Percentiles rank a stretch among this genome's conserved stretches.
phyloP scores from a whole-genome alignment of 2,797 vertebrate species.

The Rhincodon typus region DNA sequence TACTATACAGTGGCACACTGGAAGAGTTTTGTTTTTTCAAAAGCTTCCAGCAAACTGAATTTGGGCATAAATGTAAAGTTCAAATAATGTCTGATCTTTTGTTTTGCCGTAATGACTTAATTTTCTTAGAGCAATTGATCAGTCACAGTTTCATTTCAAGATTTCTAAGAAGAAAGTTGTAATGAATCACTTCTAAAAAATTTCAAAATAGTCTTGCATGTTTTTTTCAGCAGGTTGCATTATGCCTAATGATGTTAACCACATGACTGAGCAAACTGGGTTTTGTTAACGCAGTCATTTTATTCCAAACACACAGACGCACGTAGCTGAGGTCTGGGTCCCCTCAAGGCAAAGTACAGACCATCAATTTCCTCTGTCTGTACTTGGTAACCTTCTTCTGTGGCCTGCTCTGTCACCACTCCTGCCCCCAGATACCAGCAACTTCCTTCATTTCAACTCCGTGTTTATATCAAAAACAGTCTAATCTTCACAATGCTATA shows the following conservation, averaged over 20 bases:
- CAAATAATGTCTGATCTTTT: neutral
- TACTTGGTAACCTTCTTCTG: constrained; percentile 33
- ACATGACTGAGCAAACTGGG: neutral
- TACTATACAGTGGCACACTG: neutral
- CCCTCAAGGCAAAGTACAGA: constrained; percentile 32
- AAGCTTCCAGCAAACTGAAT: neutral
- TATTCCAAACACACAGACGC: constrained; percentile 17
- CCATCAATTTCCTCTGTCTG: constrained; percentile 35
- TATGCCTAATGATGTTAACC: neutral
- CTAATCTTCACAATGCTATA: constrained; percentile 6
- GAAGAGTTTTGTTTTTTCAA: neutral
- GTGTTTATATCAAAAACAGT: constrained; percentile 26
- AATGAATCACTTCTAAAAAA: neutral
- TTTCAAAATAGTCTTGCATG: neutral
- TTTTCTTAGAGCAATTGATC: neutral
- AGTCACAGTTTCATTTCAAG: neutral
- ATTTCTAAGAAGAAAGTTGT: neutral
- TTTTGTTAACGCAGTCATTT: constrained; percentile 24
- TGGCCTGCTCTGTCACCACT: constrained; percentile 34
- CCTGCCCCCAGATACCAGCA: constrained; percentile 34
- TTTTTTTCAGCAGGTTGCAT: constrained; percentile 3
- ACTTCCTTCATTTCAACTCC: constrained; percentile 22
- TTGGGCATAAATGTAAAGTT: neutral
- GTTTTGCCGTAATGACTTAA: neutral
- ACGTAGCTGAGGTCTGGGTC: neutral